Evolutionary conservation across 2,113 vertebrate genomes (phyloP).

Genomic region (Ctenodactylus gundi): DNA sequence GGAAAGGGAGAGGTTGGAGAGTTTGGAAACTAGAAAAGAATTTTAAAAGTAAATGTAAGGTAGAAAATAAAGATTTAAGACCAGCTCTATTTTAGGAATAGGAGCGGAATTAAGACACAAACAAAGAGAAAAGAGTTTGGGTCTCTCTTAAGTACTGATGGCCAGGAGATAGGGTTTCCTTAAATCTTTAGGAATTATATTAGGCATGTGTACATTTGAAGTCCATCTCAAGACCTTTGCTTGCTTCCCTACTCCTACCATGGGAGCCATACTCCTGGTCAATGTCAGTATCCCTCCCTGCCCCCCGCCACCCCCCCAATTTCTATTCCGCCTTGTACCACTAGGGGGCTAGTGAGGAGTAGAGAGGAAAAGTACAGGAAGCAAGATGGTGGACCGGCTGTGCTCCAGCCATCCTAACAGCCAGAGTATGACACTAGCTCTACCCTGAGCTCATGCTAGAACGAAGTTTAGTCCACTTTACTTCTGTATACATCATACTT

Average conservation of each 20-base stretch:
- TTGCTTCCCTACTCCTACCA: background rate
- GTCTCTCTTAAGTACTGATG: background rate
- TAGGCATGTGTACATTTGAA: background rate
- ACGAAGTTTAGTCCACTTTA: background rate
- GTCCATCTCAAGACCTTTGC: background rate
- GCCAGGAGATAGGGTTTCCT: background rate
- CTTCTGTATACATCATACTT: background rate
- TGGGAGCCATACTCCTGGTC: background rate
- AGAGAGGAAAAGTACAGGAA: accelerated
- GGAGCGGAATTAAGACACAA: background rate
- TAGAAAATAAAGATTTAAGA: background rate
- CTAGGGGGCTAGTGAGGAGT: no score
- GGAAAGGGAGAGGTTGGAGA: background rate
- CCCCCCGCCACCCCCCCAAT: background rate
- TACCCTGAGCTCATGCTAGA: background rate
- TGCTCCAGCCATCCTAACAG: background rate
- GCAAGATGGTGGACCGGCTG: background rate
- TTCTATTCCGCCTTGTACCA: no score
- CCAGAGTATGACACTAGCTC: background rate
- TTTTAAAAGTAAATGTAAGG: background rate
- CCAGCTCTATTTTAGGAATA: background rate
- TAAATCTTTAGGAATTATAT: background rate
- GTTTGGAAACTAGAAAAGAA: background rate
- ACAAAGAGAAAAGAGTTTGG: background rate
- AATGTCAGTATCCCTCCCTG: background rate